A percentile compares a stretch with the other conserved stretches of the same genome.
Conservation (phyloP, 1,140 invertebrate genomes). For the Frieseomelitta varia region DNA sequence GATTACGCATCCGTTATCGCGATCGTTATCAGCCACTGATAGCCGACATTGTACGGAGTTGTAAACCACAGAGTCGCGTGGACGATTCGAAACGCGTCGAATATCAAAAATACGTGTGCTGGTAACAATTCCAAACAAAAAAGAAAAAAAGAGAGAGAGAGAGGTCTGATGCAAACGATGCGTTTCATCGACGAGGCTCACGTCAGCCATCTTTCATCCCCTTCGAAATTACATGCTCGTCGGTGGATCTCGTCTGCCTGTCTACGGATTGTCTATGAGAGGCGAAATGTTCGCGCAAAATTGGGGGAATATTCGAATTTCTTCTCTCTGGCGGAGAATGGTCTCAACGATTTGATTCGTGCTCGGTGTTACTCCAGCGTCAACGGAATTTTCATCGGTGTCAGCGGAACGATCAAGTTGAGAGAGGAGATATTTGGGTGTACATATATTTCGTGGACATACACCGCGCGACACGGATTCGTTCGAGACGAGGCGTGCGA, state of each 20-base stretch:
- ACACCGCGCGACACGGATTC: neutral
- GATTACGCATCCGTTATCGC: constrained; percentile 28
- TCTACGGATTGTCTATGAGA: neutral
- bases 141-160: neutral
- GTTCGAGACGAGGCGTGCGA: neutral
- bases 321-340: neutral
- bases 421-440: neutral
- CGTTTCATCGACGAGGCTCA: neutral
- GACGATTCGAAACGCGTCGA: neutral
- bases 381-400: constrained; percentile 18
- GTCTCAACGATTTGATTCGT: neutral
- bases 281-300: neutral
- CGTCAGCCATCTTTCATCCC: neutral
- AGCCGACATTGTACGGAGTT: neutral
- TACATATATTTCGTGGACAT: constrained; percentile 12
- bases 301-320: neutral
- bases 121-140: neutral
- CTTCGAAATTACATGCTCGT: neutral
- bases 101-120: neutral
- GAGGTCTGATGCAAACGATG: neutral
- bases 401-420: constrained; percentile 19
- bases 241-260: neutral
- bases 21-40: neutral
- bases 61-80: neutral
- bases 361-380: too few relatives aligned